Percentiles rank a stretch among this genome's conserved stretches.
Conservation (phyloP, 2,797 vertebrate species). For the Premnoplex brunnescens region DNA sequence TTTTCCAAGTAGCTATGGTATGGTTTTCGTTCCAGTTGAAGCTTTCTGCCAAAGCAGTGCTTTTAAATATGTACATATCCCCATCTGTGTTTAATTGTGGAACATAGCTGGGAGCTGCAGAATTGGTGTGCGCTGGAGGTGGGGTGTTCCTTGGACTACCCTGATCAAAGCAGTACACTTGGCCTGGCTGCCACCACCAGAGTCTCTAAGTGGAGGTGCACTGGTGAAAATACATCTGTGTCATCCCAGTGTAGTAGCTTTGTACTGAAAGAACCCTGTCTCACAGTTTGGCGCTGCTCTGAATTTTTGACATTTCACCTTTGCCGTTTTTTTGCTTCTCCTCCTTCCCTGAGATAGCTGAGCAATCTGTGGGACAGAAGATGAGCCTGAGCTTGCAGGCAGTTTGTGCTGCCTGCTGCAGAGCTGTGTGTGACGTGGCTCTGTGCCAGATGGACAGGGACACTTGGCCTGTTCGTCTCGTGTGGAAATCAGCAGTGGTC, state of each 20-base stretch:
- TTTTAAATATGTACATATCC: rapidly evolving
- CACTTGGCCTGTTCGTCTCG: rapidly evolving
- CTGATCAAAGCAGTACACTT: background rate
- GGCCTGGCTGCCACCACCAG: background rate
- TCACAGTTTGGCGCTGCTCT: background rate
- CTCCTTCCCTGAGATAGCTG: background rate
- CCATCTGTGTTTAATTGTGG: background rate
- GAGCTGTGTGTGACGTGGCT: background rate
- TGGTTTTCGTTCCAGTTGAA: background rate
- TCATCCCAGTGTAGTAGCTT: background rate
- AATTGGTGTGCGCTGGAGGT: background rate
- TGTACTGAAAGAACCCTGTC: background rate
- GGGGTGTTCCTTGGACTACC: background rate
- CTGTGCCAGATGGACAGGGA: rapidly evolving
- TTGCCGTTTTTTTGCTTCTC: background rate
- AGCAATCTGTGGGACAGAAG: background rate
- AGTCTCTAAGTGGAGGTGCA: background rate
- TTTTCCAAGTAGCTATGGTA: background rate
- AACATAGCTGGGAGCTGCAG: background rate
- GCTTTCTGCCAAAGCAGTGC: background rate
- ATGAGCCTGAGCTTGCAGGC: background rate
- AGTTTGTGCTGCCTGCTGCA: background rate
- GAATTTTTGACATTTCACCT: background rate
- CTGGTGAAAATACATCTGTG: background rate
- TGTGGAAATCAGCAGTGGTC: background rate